A percentile compares a stretch with the other conserved stretches of the same genome.
Evolutionary conservation across 2,113 vertebrate genomes (phyloP).

Genomic region (Myrmecobius fasciatus): DNA sequence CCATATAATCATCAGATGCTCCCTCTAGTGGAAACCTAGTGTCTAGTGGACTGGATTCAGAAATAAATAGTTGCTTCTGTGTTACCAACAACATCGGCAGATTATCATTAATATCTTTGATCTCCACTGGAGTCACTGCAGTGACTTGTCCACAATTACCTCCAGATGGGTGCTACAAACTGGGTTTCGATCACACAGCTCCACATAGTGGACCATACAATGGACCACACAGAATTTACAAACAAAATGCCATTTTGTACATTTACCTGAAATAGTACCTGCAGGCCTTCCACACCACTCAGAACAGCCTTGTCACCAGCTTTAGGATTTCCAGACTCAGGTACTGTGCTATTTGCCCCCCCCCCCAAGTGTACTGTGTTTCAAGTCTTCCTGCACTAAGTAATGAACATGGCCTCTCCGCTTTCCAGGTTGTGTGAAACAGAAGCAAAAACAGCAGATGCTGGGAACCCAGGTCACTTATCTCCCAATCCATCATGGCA

Average conservation of each 20-base stretch:
- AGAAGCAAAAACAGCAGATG: slow-evolving; percentile 49
- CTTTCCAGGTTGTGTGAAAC: slow-evolving; percentile 44
- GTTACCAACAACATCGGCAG: slow-evolving; percentile 78
- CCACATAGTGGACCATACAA: slow-evolving; percentile 68
- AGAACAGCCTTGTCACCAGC: slow-evolving; percentile 76
- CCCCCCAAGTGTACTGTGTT: slow-evolving; percentile 82
- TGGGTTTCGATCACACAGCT: slow-evolving; percentile 79
- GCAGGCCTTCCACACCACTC: slow-evolving; percentile 68
- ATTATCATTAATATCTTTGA: slow-evolving; percentile 88
- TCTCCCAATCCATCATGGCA: slow-evolving; percentile 63
- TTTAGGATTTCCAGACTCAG: slow-evolving; percentile 81
- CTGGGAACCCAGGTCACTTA: slow-evolving; percentile 10
- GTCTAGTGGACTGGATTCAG: slow-evolving; percentile 79
- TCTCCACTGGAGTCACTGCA: slow-evolving; percentile 83
- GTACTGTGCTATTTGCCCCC: slow-evolving; percentile 82
- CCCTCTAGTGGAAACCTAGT: slow-evolving; percentile 81
- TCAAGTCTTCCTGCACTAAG: slow-evolving; percentile 82
- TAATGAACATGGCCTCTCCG: slow-evolving; percentile 80
- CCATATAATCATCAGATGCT: slow-evolving; percentile 83
- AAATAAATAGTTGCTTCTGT: slow-evolving; percentile 81
- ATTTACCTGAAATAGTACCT: slow-evolving; percentile 72
- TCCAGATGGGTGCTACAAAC: slow-evolving; percentile 72
- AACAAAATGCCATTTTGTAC: slow-evolving; percentile 64
- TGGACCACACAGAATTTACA: too few species aligned
- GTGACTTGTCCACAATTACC: slow-evolving; percentile 81